These are phyloP conservation scores for Thoracochromis brauschi DNA, from an alignment of 2,113 vertebrate genomes.

Conservation along the genomic window DNA sequence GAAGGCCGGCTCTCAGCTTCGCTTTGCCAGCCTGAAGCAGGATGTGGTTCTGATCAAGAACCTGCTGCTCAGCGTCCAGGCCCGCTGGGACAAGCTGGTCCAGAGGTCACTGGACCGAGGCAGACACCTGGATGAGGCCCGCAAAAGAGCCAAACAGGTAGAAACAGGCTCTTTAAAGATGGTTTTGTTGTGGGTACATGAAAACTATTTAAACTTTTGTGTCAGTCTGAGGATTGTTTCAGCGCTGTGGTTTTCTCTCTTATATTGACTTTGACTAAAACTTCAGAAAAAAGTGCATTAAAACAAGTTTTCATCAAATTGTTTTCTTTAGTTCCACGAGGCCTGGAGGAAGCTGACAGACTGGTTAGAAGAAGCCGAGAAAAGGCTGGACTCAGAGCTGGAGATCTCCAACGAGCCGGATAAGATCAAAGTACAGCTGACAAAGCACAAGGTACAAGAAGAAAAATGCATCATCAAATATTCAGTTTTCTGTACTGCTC, in stretches of 20 bases:
- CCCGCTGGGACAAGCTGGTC: conserved; percentile 97
- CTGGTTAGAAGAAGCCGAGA: conserved; percentile 97
- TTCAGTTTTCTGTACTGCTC: rapidly evolving
- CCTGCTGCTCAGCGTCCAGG: conserved; percentile 93
- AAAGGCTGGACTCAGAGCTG: conserved; percentile 88
- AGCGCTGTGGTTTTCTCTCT: not conserved
- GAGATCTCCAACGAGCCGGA: conserved; percentile 98
- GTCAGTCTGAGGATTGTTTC: not conserved
- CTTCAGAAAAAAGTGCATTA: not conserved
- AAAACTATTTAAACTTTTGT: rapidly evolving
- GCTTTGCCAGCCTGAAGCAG: conserved; percentile 96
- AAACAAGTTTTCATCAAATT: not conserved
- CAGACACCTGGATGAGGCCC: conserved; percentile 88
- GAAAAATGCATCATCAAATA: no score
- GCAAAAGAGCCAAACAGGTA: conserved; percentile 97
- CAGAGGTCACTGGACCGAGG: conserved; percentile 94
- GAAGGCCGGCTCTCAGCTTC: conserved; percentile 91
- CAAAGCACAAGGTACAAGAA: conserved; percentile 88
- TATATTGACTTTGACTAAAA: not conserved
- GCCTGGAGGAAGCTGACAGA: conserved; percentile 96
- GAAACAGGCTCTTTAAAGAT: not conserved
- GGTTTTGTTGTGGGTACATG: not conserved
- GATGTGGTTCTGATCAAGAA: conserved; percentile 98
- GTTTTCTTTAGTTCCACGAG: conserved; percentile 83
- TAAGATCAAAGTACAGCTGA: conserved; percentile 95